These are phyloP conservation scores for Araneus ventricosus DNA, from an alignment of 1,140 invertebrate genomes.

Conservation along the genomic window DNA sequence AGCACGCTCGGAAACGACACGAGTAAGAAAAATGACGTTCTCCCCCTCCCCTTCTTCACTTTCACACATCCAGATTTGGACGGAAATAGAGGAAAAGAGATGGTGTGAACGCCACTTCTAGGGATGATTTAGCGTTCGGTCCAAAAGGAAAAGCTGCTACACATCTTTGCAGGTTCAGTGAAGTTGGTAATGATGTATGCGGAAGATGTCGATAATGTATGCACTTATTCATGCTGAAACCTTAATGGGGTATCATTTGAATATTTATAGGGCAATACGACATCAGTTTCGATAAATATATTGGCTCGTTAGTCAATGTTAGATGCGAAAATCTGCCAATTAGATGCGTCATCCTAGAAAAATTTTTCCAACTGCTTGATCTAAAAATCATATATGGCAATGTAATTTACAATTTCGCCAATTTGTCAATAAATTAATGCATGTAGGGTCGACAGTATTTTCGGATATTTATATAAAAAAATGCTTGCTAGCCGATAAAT, in stretches of 20 bases:
- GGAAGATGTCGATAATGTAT: not conserved
- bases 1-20: not conserved
- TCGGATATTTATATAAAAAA: too few species aligned
- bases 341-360: not conserved
- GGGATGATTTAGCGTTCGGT: not conserved
- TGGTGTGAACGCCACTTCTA: not conserved
- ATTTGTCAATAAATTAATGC: too few species aligned
- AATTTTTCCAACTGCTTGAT: not conserved
- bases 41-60: not conserved
- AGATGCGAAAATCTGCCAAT: not conserved
- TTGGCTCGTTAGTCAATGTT: not conserved
- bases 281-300: not conserved
- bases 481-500: too few species aligned
- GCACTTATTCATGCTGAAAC: not conserved
- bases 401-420: too few species aligned
- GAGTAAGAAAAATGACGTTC: constrained; percentile 12
- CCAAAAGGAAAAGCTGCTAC: not conserved
- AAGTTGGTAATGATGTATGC: not conserved
- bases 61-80: constrained; percentile 34
- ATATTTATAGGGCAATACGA: not conserved
- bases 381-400: not conserved
- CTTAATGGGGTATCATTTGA: not conserved
- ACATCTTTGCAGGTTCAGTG: not conserved
- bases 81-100: constrained; percentile 40
- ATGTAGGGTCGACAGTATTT: too few species aligned